Base-by-base conservation (phyloP, 1,140 invertebrate genomes). In the Bombus confusus region DNA sequence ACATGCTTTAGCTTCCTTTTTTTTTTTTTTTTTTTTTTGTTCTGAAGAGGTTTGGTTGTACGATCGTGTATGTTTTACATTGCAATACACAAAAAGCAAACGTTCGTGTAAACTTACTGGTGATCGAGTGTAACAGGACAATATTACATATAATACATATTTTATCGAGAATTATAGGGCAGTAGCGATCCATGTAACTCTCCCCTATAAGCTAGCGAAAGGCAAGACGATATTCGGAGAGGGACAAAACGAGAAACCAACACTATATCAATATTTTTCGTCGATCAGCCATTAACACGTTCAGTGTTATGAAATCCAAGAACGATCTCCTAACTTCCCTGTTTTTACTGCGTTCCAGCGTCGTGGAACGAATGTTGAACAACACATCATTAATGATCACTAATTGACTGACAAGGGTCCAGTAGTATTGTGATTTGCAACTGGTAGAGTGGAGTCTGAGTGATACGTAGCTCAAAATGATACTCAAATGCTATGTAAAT, bases 51-150 rank as follows among this genome's bases (percentile, higher is more conserved):
- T 3, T 72, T 39, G 18, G 1, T 43, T 18, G 22, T 47, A 43
- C 12, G 41, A 47, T 28, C 9, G 3, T 25, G 15, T 31, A 31
- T 41, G 10, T 25, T 75, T 25, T 37, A 68, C 22, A 52, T 69
- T 68, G 34, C 18, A 47, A 64, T 15, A 34, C 31, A 41, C 39
- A 77, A 39, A n/a, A 57, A 31, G 41, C 8, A 62, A 31, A 57
- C 34, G 28, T 76, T 66, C 37, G 81, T 86, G 80, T 83, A 87
- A 92, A 92, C 86, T 89, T 92, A 92, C 78, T 87, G 91, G 90
- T 88, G 86, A 90, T 91, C 90, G 84, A 90, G 86, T 78, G 80
- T 92, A 93, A 93, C 92, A 91, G 92, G 92, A 93, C 92, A 93
- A 93, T 93, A 93, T 93, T 92, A 91, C 79, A 85, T 87, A 85